Base-by-base conservation (phyloP, 2,113 vertebrate genomes). In the Felis chaus region DNA sequence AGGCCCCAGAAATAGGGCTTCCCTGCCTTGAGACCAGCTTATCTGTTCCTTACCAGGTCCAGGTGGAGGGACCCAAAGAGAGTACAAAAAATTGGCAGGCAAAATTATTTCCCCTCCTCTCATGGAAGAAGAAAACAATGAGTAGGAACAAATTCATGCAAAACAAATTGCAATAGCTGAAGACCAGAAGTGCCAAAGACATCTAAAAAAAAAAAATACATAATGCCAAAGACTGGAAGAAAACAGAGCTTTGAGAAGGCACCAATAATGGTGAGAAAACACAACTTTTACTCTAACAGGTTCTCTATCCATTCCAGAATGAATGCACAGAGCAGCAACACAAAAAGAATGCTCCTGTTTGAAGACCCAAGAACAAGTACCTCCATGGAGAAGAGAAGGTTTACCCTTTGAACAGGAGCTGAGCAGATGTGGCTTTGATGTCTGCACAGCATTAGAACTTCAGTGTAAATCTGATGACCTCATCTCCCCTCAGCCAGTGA, bases 401-500 rank as follows among this genome's bases (percentile, higher is more conserved):
- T 92, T 41, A 66, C n/a, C 74, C 88, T 97, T 71, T 65, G 57
- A 55, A 94, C 55, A 63, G 48, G 65, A 96, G 8, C 80, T 87
- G 57, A 96, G 73, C 21, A 71, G 68, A 11, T 4, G 39, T 31
- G 36, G 91, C 66, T 88, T 74, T 93, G 29, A 57, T 76, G 71
- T 80, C 87, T 79, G 74, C 33, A 82, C 65, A 74, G 48, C 23
- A 76, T 55, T 95, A 89, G 88, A 93, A 50, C 83, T 41, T 88
- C 7, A 1, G 1, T 23, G 41, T 31, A 80, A 97, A 98, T 94
- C 50, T 27, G 78, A 93, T 53, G 94, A 57, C 29, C 0, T 84
- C 95, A 96, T 96, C 95, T 95, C 53, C 76, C 95, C 9, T 5
- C 50, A 89, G 93, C 14, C 57, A 27, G 1, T 82, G 93, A 83